Percentiles rank a stretch among this genome's conserved stretches.
Evolutionary conservation across 2,113 vertebrate genomes (phyloP).

Genomic region (Nyctereutes procyonoides): DNA sequence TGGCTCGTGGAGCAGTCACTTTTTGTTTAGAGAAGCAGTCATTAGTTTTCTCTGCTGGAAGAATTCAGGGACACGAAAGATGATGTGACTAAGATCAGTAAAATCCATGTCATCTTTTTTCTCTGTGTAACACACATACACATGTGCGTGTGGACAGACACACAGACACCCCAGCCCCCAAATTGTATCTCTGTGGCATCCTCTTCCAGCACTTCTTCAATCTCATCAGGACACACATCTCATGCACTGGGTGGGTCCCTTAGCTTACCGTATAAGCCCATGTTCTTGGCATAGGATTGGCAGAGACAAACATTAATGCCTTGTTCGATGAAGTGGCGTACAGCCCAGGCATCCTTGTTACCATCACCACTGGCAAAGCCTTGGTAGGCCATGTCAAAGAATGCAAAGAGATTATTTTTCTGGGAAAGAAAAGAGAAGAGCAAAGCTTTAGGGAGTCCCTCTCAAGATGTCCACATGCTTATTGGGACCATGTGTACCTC

Average conservation of each 20-base stretch:
- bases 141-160: background rate
- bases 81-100: background rate
- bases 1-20: background rate
- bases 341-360: constrained; percentile 96
- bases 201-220: background rate
- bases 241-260: fast-evolving
- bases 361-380: constrained; percentile 98
- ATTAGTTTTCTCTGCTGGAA: background rate
- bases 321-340: constrained; percentile 97
- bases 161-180: background rate
- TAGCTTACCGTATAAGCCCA: constrained; percentile 97
- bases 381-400: constrained; percentile 99
- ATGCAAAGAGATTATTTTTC: constrained; percentile 96
- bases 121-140: background rate
- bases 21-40: background rate
- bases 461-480: background rate
- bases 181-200: background rate
- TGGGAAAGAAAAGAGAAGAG: constrained; percentile 78
- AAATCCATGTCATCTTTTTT: background rate
- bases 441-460: background rate
- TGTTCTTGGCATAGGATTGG: constrained; percentile 99
- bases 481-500: fast-evolving
- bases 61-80: constrained; percentile 10
- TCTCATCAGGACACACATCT: background rate
- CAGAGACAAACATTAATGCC: constrained; percentile 94